Percentiles rank a stretch among this genome's conserved stretches.
These are phyloP conservation scores for Pollenia amentaria DNA, from an alignment of 2,888 invertebrate genomes.

Conservation along the genomic window DNA sequence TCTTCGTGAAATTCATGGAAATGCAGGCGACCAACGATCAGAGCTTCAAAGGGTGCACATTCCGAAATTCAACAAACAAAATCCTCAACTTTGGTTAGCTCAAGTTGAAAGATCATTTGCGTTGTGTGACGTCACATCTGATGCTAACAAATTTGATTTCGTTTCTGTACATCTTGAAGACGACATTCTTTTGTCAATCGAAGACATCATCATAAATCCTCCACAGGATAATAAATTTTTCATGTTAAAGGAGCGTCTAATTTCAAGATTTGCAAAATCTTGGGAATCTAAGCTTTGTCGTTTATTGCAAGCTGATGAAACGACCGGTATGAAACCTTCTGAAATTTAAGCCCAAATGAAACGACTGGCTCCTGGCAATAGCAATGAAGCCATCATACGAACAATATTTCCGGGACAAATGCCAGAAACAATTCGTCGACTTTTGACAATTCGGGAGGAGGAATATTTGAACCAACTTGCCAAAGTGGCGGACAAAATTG, in stretches of 20 bases:
- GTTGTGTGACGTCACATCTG: constrained; percentile 3
- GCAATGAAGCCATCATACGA: constrained; percentile 65
- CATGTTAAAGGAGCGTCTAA: constrained; percentile 29
- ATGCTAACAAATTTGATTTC: constrained; percentile 42
- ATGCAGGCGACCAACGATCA: background rate
- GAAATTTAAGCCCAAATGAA: constrained; percentile 66
- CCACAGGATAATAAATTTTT: constrained; percentile 33
- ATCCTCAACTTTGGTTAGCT: constrained; percentile 46
- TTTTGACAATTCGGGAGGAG: constrained; percentile 52
- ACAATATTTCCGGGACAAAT: constrained; percentile 48
- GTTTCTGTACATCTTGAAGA: constrained; percentile 29
- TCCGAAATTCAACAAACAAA: constrained; percentile 48
- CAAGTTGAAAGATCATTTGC: constrained; percentile 46
- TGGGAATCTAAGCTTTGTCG: constrained; percentile 67
- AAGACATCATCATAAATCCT: constrained; percentile 57
- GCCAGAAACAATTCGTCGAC: constrained; percentile 59
- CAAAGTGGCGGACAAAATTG: constrained; percentile 66
- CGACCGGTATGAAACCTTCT: constrained; percentile 64
- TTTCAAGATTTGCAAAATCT: constrained; percentile 65
- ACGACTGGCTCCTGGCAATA: constrained; percentile 66
- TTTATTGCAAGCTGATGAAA: constrained; percentile 63
- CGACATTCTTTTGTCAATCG: constrained; percentile 46
- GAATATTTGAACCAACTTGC: constrained; percentile 60
- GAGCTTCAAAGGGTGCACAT: constrained; percentile 36
- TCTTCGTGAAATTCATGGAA: background rate